A percentile compares a stretch with the other conserved stretches of the same genome.
phyloP scores from a whole-genome alignment of 2,888 invertebrate genomes.

The Strigamia transsilvanica region DNA sequence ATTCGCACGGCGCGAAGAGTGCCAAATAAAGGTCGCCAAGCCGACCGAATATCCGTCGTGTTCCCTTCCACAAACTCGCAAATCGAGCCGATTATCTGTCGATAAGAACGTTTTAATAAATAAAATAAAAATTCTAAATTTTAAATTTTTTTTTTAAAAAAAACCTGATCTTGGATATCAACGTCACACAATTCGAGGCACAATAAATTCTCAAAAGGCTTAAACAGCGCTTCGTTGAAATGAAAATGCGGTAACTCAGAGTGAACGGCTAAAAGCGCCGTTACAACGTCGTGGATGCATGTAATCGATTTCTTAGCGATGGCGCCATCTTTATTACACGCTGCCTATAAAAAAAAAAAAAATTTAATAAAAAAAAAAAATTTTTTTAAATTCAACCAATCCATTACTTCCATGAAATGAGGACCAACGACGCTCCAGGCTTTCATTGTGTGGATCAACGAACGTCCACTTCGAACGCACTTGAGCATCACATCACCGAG shows the following conservation, averaged over 20 bases:
- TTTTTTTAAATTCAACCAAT: background rate
- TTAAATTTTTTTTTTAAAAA: background rate
- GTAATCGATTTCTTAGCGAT: conserved; percentile 88
- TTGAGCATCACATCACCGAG: conserved; percentile 88
- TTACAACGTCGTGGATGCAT: conserved; percentile 91
- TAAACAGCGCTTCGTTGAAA: conserved; percentile 92
- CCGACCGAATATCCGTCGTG: conserved; percentile 90
- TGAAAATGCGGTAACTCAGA: conserved; percentile 92
- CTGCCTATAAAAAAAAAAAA: conserved; percentile 71
- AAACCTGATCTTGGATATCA: conserved; percentile 83
- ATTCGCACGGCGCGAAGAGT: conserved; percentile 82
- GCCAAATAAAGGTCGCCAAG: conserved; percentile 95
- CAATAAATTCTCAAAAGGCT: conserved; percentile 92
- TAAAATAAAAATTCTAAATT: background rate
- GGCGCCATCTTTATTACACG: conserved; percentile 86
- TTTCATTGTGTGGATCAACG: conserved; percentile 88
- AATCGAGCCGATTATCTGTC: conserved; percentile 88
- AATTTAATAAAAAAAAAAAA: conserved; percentile 28
- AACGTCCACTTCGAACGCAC: conserved; percentile 84
- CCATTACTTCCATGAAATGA: conserved; percentile 85
- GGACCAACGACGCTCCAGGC: conserved; percentile 91
- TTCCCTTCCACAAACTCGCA: conserved; percentile 96
- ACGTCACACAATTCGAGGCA: conserved; percentile 92
- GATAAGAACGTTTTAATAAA: conserved; percentile 27
- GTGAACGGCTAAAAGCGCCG: conserved; percentile 84